Evolutionary conservation across 2,888 invertebrate species (phyloP), one percentile per base, ranked within the genome.

Genomic region (Diaprepes abbreviatus): DNA sequence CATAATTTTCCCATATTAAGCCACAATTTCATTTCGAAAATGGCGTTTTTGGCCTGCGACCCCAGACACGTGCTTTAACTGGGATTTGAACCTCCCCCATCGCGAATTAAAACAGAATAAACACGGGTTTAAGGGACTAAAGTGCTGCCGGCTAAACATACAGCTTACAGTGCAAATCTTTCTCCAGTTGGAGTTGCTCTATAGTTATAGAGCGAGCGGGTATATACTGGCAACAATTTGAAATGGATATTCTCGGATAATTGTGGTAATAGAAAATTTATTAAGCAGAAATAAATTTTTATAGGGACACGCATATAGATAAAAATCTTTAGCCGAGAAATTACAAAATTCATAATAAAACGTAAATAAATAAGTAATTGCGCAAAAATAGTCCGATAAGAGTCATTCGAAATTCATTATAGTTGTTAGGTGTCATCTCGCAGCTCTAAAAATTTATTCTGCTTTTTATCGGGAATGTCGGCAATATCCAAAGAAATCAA

Each of bases 21-120:
- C 24, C 12, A 24, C 24, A 45, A 28, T 28, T 31, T 33, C 31
- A 45, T 59, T 17, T 45, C 10, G 10, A 59, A 59, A 59, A 36
- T 60, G 48, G 35, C 48, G 48, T 12, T 31, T 24, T 21, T 43
- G 33, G 19, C 38, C 31, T 63, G 38, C 38, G 35, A 52, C 43
- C 38, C 59, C 60, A 31, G 45, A 57, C 68, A 58, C 68, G 68
- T 63, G 68, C 52, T 55, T 38, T 33, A 19, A 21, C 14, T 35
- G 38, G 57, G 67, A 55, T 62, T 62, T 45, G 14, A 54, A 33
- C 54, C 33, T 16, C 68, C 63, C 63, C 63, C 14, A 50, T 57
- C 55, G 31, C 54, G 68, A 68, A 63, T 68, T 68, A 68, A 68
- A 68, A 57, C 58, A 63, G 63, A 57, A 68, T 63, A 63, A 68